These are phyloP conservation scores for Rhynchopsitta pachyrhyncha DNA, from an alignment of 2,113 vertebrate species.

Conservation along the genomic window DNA sequence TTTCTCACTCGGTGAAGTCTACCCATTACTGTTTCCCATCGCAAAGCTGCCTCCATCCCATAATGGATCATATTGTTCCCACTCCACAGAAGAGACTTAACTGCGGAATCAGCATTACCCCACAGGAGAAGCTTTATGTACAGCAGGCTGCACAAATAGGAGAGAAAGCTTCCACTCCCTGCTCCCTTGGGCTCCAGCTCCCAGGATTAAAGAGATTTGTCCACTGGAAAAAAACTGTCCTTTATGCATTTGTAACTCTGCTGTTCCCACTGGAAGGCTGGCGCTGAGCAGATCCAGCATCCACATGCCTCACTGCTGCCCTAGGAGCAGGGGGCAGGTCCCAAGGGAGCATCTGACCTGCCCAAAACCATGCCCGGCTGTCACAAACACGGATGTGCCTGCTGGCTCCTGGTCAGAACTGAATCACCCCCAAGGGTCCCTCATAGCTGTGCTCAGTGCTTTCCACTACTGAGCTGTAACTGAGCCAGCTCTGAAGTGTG, in stretches of 20 bases:
- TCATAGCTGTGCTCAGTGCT: constrained; percentile 15
- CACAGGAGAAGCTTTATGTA: constrained; percentile 27
- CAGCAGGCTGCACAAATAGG: not conserved
- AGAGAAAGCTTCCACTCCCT: not conserved
- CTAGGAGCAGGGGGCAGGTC: not conserved
- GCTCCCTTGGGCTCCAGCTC: constrained; percentile 31
- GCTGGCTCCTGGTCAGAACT: constrained; percentile 18
- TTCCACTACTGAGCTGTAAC: not conserved
- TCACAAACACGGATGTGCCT: constrained; percentile 9
- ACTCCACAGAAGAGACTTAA: not conserved
- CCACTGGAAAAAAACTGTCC: not conserved
- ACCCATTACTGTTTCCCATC: not conserved
- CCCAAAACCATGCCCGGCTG: not conserved
- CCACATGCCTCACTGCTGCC: not conserved
- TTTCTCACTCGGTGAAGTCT: not conserved
- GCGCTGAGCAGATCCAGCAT: rapidly evolving
- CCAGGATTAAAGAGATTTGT: constrained; percentile 42
- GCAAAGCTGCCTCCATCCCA: not conserved
- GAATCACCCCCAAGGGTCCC: not conserved
- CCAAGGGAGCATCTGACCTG: not conserved
- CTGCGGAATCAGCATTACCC: constrained; percentile 18
- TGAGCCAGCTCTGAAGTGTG: not conserved
- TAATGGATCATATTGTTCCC: constrained; percentile 27
- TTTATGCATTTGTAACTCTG: not conserved
- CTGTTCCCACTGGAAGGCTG: not conserved